Base-by-base conservation (phyloP, 2,888 invertebrate species). In the Xestia sexstrigata region DNA sequence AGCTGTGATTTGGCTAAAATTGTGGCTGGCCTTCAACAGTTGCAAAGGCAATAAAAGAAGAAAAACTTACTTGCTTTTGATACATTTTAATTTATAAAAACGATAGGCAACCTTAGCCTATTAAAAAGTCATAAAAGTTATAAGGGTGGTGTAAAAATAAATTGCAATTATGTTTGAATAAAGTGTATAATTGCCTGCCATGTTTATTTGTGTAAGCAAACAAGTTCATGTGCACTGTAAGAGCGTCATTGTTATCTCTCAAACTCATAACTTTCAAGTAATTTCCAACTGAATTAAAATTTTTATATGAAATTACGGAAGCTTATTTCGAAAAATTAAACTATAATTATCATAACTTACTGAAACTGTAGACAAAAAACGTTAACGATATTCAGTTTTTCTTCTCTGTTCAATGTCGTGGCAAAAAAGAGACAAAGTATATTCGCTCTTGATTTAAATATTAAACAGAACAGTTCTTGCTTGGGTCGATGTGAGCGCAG, bases 401-500 rank as follows among this genome's bases (percentile, higher is more conserved):
- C 68, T 68, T 81, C 79, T 81, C 76, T 81, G 58, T 87, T 73
- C 52, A 26, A 74, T 52, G 26, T 68, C 35, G 26, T n/a, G 35
- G 42, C 4, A 55, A 26, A 77, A 87, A 73, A 68, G 83, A 76
- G 86, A 88, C 75, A 73, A 72, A 74, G 49, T 67, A 81, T 74
- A 76, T 77, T 82, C 86, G 76, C 82, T 86, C 79, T 88, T 88
- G 79, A 87, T 87, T 82, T 73, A 87, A 87, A 68, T 78, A 78
- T 75, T 76, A 83, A 84, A 89, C 89, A 90, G 87, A 91, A 90
- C 90, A 84, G 90, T 90, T 90, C 84, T 87, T 84, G 87, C 87
- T 88, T 87, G 83, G 88, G 83, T 86, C 82, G 88, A 86, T 84
- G 89, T 89, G 90, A 89, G 91, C 92, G 91, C 89, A 93, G 90